Percentiles rank a stretch among this genome's conserved stretches.
These are phyloP conservation scores for Proisotoma minuta DNA, from an alignment of 2,888 invertebrate genomes.

Conservation along the genomic window DNA sequence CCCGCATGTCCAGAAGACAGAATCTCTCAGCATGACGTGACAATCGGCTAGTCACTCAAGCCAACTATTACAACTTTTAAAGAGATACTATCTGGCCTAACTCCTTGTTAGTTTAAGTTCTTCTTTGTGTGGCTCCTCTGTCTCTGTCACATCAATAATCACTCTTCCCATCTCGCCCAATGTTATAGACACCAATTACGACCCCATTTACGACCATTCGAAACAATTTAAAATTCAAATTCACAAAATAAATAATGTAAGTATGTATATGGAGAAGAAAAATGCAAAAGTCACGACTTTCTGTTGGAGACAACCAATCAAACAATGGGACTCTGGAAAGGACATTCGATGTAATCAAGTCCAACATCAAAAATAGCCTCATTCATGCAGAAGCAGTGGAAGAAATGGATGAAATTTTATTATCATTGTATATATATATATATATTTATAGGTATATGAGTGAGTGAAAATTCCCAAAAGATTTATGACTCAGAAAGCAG, in stretches of 20 bases:
- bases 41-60: not conserved
- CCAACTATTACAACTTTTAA: not conserved
- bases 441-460: not conserved
- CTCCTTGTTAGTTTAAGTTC: not conserved
- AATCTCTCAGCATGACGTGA: not conserved
- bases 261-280: not conserved
- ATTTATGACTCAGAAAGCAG: too few species aligned
- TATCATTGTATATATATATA: not conserved
- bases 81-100: not conserved
- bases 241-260: not conserved
- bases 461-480: too few species aligned
- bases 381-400: constrained; percentile 11
- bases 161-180: not conserved
- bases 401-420: not conserved
- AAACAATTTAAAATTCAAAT: constrained; percentile 1
- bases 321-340: not conserved
- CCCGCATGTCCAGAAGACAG: not conserved
- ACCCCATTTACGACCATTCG: not conserved
- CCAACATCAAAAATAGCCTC: constrained; percentile 3
- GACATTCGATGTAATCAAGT: constrained; percentile 15
- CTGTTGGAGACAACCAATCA: not conserved
- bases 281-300: constrained; percentile 10
- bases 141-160: constrained; percentile 1
- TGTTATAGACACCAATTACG: constrained; percentile 2
- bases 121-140: not conserved